A percentile compares a stretch with the other conserved stretches of the same genome.
phyloP scores from a whole-genome alignment of 2,113 vertebrate genomes.

The Noturus placidus region DNA sequence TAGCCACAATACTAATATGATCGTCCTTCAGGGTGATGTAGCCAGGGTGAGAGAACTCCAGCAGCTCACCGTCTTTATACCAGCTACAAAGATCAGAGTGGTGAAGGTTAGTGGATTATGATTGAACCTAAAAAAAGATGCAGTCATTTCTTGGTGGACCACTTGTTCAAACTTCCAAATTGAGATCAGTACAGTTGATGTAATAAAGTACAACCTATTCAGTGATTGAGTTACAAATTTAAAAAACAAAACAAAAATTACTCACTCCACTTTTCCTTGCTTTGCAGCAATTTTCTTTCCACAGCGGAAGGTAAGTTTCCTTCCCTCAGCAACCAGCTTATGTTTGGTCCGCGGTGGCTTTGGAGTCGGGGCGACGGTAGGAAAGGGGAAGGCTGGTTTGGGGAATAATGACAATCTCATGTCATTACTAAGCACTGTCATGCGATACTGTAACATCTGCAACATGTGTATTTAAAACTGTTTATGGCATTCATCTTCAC shows the following conservation, averaged over 20 bases:
- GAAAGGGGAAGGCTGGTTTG: constrained; percentile 87
- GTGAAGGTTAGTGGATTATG: constrained; percentile 15
- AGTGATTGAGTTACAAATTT: neutral
- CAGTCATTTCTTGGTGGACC: neutral
- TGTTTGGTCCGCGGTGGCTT: constrained; percentile 86
- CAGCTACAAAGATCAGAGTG: constrained; percentile 75
- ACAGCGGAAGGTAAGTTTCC: constrained; percentile 90
- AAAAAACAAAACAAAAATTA: constrained; percentile 53
- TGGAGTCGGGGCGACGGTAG: constrained; percentile 80
- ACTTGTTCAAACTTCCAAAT: neutral
- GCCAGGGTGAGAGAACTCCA: constrained; percentile 90
- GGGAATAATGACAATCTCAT: constrained; percentile 10
- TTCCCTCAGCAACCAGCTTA: constrained; percentile 86
- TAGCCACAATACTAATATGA: constrained; percentile 92
- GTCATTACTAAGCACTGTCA: constrained; percentile 26
- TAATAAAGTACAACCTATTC: neutral
- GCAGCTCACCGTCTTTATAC: constrained; percentile 94
- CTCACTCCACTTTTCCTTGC: constrained; percentile 94
- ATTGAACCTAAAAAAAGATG: neutral
- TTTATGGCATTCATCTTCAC: neutral
- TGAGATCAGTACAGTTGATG: neutral
- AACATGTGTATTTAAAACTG: neutral
- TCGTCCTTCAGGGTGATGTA: constrained; percentile 88
- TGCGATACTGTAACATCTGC: neutral
- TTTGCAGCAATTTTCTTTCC: constrained; percentile 93